Conservation (phyloP, 2,113 vertebrate genomes). For the Tragelaphus strepsiceros region DNA sequence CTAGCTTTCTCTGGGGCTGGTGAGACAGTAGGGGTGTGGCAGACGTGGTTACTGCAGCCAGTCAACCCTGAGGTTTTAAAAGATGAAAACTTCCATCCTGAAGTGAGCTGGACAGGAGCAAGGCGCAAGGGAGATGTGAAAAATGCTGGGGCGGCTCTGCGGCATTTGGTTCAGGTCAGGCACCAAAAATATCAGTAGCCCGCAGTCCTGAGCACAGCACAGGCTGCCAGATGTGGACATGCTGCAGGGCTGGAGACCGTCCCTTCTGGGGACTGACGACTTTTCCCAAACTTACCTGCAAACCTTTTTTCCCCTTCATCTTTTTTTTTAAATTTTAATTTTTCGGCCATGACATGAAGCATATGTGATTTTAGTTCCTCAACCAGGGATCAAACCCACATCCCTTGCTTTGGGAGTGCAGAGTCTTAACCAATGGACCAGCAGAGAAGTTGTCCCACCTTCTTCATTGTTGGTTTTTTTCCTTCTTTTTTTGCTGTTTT, state of each 20-base stretch:
- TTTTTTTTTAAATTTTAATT: not conserved
- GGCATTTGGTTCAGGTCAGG: not conserved
- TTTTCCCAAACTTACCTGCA: not conserved
- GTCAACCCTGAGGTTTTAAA: not conserved
- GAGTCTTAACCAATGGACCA: not conserved
- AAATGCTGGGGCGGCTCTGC: rapidly evolving
- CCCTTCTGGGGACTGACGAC: not conserved
- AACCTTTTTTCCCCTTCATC: not conserved
- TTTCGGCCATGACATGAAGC: not conserved
- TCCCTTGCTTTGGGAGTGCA: not conserved
- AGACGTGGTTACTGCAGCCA: not conserved
- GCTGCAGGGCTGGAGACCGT: rapidly evolving
- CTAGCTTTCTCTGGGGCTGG: not conserved
- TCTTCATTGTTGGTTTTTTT: not conserved
- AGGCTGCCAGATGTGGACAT: rapidly evolving
- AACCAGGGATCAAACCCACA: not conserved
- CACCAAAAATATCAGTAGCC: not conserved
- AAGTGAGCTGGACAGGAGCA: not conserved
- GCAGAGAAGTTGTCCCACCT: not conserved
- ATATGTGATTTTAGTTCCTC: not conserved
- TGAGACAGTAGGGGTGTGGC: not conserved
- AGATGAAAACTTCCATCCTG: not conserved
- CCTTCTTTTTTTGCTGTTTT: not conserved
- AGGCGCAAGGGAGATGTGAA: not conserved
- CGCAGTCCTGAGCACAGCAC: rapidly evolving